phyloP scores from a whole-genome alignment of 2,797 vertebrate species.

The Takifugu rubripes region DNA sequence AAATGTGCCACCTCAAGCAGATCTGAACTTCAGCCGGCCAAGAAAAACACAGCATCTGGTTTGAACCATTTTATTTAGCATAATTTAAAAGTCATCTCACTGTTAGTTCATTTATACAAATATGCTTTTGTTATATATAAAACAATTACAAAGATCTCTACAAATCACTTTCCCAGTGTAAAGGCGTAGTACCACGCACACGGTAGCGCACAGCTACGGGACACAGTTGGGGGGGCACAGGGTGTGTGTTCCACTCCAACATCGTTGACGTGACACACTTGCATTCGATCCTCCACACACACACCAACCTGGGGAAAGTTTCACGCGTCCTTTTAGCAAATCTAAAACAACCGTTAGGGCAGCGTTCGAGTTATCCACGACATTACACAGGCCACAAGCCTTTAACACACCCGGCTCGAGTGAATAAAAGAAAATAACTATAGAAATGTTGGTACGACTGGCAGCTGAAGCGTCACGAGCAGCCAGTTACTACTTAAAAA shows the following conservation, averaged over 20 bases:
- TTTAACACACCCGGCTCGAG: conserved; percentile 26
- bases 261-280: conserved; percentile 57
- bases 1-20: too few relatives aligned
- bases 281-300: conserved; percentile 58
- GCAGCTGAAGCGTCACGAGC: conserved; percentile 41
- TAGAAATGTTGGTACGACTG: conserved; percentile 52
- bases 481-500: conserved; percentile 40
- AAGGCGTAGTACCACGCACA: conserved; percentile 82
- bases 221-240: conserved; percentile 64
- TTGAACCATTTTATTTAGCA: conserved; percentile 78
- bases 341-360: conserved; percentile 36
- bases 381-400: conserved; percentile 52
- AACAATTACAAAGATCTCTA: conserved; percentile 78
- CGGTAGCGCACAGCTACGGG: conserved; percentile 68
- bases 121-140: conserved; percentile 81
- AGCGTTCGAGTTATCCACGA: conserved; percentile 43
- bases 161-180: conserved; percentile 92
- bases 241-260: conserved; percentile 67
- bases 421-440: conserved; percentile 43
- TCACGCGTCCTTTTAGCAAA: conserved; percentile 52
- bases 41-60: conserved; percentile 9
- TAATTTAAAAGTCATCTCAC: conserved; percentile 85
- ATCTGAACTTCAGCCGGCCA: background rate
- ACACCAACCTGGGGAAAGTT: conserved; percentile 36
- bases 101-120: conserved; percentile 87